Conservation (phyloP, 2,797 vertebrate genomes). For the Phaenicophaeus curvirostris region DNA sequence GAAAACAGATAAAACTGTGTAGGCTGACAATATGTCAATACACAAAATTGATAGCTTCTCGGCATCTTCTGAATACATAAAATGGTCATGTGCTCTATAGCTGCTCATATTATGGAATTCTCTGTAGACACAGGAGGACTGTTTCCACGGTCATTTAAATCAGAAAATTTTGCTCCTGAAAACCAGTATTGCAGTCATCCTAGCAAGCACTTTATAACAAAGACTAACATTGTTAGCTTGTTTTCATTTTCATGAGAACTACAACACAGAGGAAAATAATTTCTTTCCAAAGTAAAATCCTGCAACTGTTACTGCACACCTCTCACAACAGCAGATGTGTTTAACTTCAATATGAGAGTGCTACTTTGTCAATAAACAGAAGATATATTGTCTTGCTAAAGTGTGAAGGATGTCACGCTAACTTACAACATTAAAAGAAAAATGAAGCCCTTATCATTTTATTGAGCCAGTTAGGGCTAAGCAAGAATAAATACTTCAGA, state of each 20-base stretch:
- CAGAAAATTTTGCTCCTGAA: not conserved
- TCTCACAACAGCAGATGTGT: not conserved
- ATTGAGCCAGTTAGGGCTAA: not conserved
- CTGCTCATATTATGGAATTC: conserved; percentile 2
- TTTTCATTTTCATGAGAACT: not conserved
- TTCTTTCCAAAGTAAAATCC: not conserved
- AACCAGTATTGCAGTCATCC: not conserved
- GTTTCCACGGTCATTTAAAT: not conserved
- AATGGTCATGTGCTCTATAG: not conserved
- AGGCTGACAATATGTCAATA: conserved; percentile 43
- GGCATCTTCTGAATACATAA: conserved; percentile 17
- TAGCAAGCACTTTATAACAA: not conserved
- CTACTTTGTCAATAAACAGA: not conserved
- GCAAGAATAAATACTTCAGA: not conserved
- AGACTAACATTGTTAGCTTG: not conserved
- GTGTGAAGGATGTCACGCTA: not conserved
- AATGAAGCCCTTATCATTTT: not conserved
- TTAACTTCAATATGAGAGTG: not conserved
- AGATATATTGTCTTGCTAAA: not conserved
- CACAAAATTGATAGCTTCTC: not conserved
- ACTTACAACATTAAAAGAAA: not conserved
- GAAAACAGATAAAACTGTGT: conserved; percentile 3
- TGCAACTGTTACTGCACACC: not conserved
- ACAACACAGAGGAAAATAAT: not conserved
- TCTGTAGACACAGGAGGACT: not conserved